Evolutionary conservation across 2,888 invertebrate genomes (phyloP), one percentile per base, ranked within the genome.

Genomic region (Ryuthela nishihirai): DNA sequence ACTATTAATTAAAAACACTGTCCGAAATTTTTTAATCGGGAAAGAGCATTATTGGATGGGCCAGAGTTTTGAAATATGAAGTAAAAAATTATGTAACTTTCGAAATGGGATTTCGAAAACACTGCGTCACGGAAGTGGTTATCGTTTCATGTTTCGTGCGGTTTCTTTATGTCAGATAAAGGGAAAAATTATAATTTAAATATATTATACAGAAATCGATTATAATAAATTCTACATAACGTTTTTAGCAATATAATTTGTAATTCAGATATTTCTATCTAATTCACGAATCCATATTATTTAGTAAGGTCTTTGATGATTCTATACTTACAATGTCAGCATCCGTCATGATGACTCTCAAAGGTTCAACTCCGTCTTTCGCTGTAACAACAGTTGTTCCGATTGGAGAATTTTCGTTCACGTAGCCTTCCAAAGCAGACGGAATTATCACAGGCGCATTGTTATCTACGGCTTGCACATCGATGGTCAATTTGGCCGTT

Each of bases 401-500:
- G 45, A 85, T 80, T 0, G 87, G 83, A 0, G 91, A 86, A 72
- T 90, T 91, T 73, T 92, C 91, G 69, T 88, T 85, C 0, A 91
- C 89, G 68, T 49, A 80, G 82, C 69, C 69, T n/a, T 58, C 60
- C 32, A 46, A 44, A 3, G 56, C 43, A n/a, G 56, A 48, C 0
- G 55, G 53, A 7, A 29, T 44, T 46, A 91, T 85, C 21, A 84
- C 83, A 0, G 91, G 91, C 0, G 89, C 89, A 74, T 86, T 86
- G 15, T 88, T 84, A 74, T 92, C 91, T 0, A 90, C 88, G 0
- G 90, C 88, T 62, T 88, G 84, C 0, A 92, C 88, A 32, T 84
- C 85, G 53, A 93, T 84, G 3, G 82, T 81, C 46, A 92, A 75
- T 72, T 88, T 89, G 0, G 90, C 90, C 21, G 86, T 88, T 0